These are phyloP conservation scores for Xenops minutus DNA, from an alignment of 2,797 vertebrate genomes.

Conservation along the genomic window DNA sequence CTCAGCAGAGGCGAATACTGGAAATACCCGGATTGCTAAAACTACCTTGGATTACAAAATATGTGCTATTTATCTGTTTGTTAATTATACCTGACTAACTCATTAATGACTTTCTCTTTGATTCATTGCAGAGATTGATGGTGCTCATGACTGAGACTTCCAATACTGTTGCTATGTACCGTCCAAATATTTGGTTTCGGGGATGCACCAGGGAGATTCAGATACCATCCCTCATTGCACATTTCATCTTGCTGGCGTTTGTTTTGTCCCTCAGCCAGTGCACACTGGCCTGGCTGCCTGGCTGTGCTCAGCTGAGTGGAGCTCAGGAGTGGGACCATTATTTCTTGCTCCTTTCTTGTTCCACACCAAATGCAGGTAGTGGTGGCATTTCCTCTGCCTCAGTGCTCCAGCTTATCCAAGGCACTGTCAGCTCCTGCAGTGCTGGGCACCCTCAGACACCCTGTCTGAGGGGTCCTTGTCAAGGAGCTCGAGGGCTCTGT, in stretches of 20 bases:
- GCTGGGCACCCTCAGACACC: neutral
- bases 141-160: neutral
- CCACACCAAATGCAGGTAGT: neutral
- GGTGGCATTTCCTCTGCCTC: neutral
- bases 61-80: neutral
- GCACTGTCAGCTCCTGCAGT: neutral
- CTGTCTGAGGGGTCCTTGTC: neutral
- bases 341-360: neutral
- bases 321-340: neutral
- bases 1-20: neutral
- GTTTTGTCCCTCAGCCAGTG: neutral
- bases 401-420: neutral
- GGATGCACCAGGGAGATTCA: neutral
- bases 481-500: neutral
- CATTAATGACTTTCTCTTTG: neutral
- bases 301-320: neutral
- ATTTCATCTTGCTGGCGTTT: neutral
- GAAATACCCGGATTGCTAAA: neutral
- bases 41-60: neutral
- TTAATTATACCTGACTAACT: neutral
- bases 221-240: neutral
- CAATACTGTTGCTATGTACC: neutral
- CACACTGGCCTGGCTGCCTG: neutral
- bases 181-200: neutral
- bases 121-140: neutral